These are phyloP conservation scores for Microtus pennsylvanicus DNA, from an alignment of 2,113 vertebrate genomes.

Conservation along the genomic window DNA sequence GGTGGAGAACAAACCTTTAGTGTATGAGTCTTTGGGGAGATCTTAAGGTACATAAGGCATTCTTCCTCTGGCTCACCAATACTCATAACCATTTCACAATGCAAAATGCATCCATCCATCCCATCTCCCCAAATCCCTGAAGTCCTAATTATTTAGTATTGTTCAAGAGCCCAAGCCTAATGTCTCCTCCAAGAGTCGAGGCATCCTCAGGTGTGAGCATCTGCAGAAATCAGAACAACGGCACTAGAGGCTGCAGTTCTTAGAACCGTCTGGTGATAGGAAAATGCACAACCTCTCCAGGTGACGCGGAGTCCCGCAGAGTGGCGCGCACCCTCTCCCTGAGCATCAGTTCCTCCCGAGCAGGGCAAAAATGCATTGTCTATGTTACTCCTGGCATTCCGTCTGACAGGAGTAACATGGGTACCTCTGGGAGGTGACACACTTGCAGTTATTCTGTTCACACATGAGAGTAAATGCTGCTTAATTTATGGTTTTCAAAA, in stretches of 20 bases:
- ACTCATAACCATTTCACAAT: background rate
- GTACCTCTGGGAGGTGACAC: background rate
- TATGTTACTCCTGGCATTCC: background rate
- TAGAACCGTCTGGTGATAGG: background rate
- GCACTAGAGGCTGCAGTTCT: background rate
- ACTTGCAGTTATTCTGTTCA: background rate
- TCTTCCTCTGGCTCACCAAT: background rate
- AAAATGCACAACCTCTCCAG: background rate
- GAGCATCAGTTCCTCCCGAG: background rate
- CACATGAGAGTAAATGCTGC: background rate
- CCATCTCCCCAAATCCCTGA: background rate
- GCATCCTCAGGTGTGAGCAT: background rate
- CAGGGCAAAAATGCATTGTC: background rate
- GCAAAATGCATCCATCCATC: background rate
- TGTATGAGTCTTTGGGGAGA: background rate
- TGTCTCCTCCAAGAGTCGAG: background rate
- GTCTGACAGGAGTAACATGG: background rate
- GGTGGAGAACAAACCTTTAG: background rate
- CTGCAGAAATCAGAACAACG: background rate
- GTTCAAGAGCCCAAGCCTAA: background rate
- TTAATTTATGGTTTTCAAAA: background rate
- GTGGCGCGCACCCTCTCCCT: too few species aligned
- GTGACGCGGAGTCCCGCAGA: too few species aligned
- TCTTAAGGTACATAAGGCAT: background rate
- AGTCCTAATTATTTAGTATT: background rate